Evolutionary conservation across 23 tunicate genomes (phyloP), one percentile per base, ranked within the genome.

Genomic region (Phallusia fumigata): DNA sequence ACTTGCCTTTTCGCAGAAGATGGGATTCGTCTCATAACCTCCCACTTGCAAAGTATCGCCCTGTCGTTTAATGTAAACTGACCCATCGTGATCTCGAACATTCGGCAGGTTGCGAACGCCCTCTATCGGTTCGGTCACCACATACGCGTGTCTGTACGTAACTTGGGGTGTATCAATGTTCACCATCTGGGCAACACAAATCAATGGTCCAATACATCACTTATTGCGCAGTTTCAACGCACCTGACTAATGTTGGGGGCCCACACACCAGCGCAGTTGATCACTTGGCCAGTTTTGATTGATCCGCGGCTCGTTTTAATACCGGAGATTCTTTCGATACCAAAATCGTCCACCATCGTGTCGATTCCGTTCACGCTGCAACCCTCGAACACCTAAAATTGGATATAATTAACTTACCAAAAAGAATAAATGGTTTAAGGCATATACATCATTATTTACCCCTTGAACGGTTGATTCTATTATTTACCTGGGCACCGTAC

Each of bases 1-100:
- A 80, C 85, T 74, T 50, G 81, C 95, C 22, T 82, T 72, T 82
- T 75, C 36, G 0, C 82, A 88, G 11, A 83, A 75, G 53, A 76
- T 65, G 5, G 90, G 88, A 53, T 80, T 83, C 22, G 30, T 58
- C 32, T 91, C 96, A 86, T 91, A 91, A 0, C 96, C 96, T 0
- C 96, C 96, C 82, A 91, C 86, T 65, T 81, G 87, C 73, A 91
- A n/a, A 52, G 96, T 87, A 82, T 86, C 85, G 11, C 90, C 90
- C 73, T 91, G 96, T 58, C 87, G 87, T 75, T 91, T 91, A 12
- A 79, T 80, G 52, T 91, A 91, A 24, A 91, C 79, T 5, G 87
- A 34, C 0, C 53, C 72, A n/a, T n/a, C n/a, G 26, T 84, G 88
- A 69, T 91, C 96, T 36, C 78, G 84, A 24, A 91, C 35, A 40